Evolutionary conservation across 1,140 invertebrate genomes (phyloP).

Genomic region (Papilio xuthus): DNA sequence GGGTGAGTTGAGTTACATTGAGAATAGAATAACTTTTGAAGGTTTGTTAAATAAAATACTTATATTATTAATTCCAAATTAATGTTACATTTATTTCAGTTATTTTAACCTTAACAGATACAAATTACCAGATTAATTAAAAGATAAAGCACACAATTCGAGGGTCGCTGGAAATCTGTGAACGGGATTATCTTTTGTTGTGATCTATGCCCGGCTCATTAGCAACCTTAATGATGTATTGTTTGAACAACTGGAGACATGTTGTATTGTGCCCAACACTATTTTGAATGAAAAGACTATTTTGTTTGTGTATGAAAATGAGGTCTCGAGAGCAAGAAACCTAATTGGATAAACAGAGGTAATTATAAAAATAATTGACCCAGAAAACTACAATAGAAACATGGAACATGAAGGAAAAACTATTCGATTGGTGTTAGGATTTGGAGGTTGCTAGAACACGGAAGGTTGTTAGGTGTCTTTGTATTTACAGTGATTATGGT

Average conservation of each 20-base stretch:
- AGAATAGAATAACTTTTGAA: too few relatives aligned
- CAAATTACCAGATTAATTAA: constrained; percentile 35
- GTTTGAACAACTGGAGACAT: not conserved
- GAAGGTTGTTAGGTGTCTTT: too few relatives aligned
- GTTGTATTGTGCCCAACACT: not conserved
- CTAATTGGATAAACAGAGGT: not conserved
- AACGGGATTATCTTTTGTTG: constrained; percentile 17
- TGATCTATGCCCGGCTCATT: constrained; percentile 22
- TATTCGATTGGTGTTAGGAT: too few relatives aligned
- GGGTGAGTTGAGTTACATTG: not conserved
- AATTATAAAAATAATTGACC: not conserved
- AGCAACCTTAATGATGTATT: constrained; percentile 27
- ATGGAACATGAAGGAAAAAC: not conserved
- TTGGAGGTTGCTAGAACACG: too few relatives aligned
- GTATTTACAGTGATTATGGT: too few relatives aligned
- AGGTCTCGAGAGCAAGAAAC: not conserved
- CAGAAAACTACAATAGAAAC: not conserved
- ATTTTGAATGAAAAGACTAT: not conserved
- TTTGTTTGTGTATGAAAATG: constrained; percentile 1
- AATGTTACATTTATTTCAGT: constrained; percentile 1
- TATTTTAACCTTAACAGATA: constrained; percentile 19
- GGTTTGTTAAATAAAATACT: constrained; percentile 14
- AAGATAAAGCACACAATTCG: constrained; percentile 31
- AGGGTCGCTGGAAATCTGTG: constrained; percentile 19
- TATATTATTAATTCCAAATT: not conserved